These are phyloP conservation scores for Hemicrepidius hirtus DNA, from an alignment of 2,888 invertebrate species.

Conservation along the genomic window DNA sequence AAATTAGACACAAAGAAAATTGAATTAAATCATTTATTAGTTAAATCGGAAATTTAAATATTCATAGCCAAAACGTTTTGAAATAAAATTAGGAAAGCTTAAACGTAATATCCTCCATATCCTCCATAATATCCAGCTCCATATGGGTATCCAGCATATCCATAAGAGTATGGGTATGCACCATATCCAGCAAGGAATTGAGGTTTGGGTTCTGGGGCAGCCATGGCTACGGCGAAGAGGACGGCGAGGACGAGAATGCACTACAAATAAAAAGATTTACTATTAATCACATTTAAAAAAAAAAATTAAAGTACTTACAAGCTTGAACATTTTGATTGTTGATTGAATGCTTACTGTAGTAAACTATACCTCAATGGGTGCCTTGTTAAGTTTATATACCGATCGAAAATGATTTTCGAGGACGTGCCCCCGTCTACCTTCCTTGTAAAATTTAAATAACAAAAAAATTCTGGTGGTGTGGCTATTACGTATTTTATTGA, in stretches of 20 bases:
- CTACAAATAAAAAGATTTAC: conserved; percentile 40
- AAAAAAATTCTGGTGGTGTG: conserved; percentile 1
- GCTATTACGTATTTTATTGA: background rate
- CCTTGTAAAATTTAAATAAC: background rate
- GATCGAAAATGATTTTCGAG: conserved; percentile 4
- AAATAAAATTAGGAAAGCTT: background rate
- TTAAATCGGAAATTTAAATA: background rate
- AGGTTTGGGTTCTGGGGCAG: conserved; percentile 25
- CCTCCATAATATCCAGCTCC: conserved; percentile 1
- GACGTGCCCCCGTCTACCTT: background rate
- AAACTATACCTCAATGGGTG: conserved; percentile 5
- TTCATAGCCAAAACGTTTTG: background rate
- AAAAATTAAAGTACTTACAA: conserved; percentile 18
- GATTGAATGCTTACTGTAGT: conserved; percentile 3
- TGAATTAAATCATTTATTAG: background rate
- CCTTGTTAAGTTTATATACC: background rate
- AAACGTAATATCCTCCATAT: conserved; percentile 32
- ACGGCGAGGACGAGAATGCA: conserved; percentile 40
- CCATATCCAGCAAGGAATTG: conserved; percentile 11
- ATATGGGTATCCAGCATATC: conserved; percentile 33
- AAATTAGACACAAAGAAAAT: background rate
- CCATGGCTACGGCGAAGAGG: conserved; percentile 47
- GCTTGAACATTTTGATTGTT: conserved; percentile 32
- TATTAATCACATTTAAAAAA: no score
- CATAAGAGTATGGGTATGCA: conserved; percentile 34